These are phyloP conservation scores for Prorops nasuta DNA, from an alignment of 1,140 invertebrate species.

Conservation along the genomic window DNA sequence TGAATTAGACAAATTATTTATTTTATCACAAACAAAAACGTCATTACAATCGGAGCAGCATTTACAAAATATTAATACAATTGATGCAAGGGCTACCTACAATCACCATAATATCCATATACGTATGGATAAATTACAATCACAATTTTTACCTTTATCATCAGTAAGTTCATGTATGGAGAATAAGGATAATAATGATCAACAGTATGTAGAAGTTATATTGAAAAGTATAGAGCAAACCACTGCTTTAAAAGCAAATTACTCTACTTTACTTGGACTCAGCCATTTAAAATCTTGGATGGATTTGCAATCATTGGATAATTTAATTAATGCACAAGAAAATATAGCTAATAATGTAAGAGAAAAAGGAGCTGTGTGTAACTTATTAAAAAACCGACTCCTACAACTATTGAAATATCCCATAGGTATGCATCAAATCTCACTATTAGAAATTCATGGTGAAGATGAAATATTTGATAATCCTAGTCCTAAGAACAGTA, in stretches of 20 bases:
- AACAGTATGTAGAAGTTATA: too few relatives aligned
- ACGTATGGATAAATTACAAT: neutral
- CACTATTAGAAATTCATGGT: conserved; percentile 6
- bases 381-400: conserved; percentile 37
- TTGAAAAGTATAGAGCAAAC: conserved; percentile 10
- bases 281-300: conserved; percentile 19
- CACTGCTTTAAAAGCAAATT: conserved; percentile 25
- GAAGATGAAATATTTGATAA: conserved; percentile 4
- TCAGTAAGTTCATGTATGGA: neutral
- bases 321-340: conserved; percentile 2
- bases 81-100: too few relatives aligned
- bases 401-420: conserved; percentile 45
- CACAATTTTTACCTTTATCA: neutral
- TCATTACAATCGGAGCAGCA: too few relatives aligned
- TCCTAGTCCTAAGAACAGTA: neutral
- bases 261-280: conserved; percentile 30
- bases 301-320: conserved; percentile 13
- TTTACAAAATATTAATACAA: too few relatives aligned
- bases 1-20: conserved; percentile 30
- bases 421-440: conserved; percentile 29
- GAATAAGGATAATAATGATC: neutral
- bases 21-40: neutral
- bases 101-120: neutral
- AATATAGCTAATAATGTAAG: conserved; percentile 12
- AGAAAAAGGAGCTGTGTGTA: conserved; percentile 21